phyloP scores from a whole-genome alignment of 2,113 vertebrate species.

The Dissostichus mawsoni region DNA sequence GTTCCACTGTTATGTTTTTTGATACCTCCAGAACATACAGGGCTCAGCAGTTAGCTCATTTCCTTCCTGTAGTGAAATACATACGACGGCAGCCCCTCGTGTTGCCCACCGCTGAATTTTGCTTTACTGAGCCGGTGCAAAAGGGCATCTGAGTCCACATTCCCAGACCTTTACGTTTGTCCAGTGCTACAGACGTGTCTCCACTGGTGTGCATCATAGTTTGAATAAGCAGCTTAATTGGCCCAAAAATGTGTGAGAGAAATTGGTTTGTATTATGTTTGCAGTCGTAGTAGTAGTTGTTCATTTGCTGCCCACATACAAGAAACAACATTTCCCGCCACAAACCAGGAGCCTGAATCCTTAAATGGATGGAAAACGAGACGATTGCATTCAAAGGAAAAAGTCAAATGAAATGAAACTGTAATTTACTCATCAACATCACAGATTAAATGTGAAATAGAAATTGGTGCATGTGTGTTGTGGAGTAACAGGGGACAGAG shows the following conservation, averaged over 20 bases:
- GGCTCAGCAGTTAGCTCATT: neutral
- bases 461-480: too few species aligned
- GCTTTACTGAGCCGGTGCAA: neutral
- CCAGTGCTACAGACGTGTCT: neutral
- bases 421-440: too few species aligned
- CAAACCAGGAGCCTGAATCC: neutral
- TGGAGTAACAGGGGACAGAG: neutral
- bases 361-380: too few species aligned
- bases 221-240: neutral
- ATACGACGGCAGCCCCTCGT: neutral
- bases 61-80: neutral
- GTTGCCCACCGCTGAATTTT: neutral
- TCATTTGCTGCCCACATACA: too few species aligned
- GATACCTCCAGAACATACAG: too few species aligned
- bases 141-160: slow-evolving; percentile 2
- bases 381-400: too few species aligned
- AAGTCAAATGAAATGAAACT: too few species aligned
- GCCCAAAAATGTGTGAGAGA: neutral
- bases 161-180: neutral
- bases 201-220: neutral
- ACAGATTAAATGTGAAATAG: too few species aligned
- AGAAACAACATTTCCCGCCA: neutral
- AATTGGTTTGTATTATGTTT: neutral
- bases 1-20: too few species aligned
- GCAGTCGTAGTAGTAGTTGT: neutral